Evolutionary conservation across 64 coral and sea anemone genomes (phyloP).

Genomic region (Stichodactyla helianthus): DNA sequence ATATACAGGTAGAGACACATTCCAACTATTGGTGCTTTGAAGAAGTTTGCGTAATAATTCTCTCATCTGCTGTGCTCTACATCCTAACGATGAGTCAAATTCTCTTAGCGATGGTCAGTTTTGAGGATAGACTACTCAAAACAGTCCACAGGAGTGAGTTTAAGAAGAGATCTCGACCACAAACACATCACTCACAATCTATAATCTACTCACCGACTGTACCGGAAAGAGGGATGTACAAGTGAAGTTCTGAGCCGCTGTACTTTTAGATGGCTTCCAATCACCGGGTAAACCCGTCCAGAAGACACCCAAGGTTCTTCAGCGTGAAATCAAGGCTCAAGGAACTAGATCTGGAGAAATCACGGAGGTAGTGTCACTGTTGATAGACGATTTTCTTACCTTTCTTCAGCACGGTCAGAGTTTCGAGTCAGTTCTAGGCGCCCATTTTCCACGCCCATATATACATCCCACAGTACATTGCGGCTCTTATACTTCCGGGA

Average conservation of each 20-base stretch:
- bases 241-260: constrained; percentile 8
- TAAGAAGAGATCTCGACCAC: constrained; percentile 14
- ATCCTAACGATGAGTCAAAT: not conserved
- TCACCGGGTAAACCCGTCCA: not conserved
- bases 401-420: constrained; percentile 16
- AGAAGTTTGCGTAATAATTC: not conserved
- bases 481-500: constrained; percentile 29
- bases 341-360: constrained; percentile 1
- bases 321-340: not conserved
- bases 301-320: constrained; percentile 2
- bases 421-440: constrained; percentile 20
- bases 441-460: constrained; percentile 31
- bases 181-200: constrained; percentile 22
- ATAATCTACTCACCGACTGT: constrained; percentile 24
- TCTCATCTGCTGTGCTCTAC: not conserved
- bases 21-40: not conserved
- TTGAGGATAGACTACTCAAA: constrained; percentile 18
- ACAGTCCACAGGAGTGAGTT: not conserved
- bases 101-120: not conserved
- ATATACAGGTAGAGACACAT: constrained; percentile 5
- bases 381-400: not conserved
- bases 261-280: constrained; percentile 5
- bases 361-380: not conserved
- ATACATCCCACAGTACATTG: constrained; percentile 15
- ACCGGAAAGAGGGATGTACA: constrained; percentile 14